Conservation (phyloP, 1,140 invertebrate genomes). For the Procambarus clarkii region DNA sequence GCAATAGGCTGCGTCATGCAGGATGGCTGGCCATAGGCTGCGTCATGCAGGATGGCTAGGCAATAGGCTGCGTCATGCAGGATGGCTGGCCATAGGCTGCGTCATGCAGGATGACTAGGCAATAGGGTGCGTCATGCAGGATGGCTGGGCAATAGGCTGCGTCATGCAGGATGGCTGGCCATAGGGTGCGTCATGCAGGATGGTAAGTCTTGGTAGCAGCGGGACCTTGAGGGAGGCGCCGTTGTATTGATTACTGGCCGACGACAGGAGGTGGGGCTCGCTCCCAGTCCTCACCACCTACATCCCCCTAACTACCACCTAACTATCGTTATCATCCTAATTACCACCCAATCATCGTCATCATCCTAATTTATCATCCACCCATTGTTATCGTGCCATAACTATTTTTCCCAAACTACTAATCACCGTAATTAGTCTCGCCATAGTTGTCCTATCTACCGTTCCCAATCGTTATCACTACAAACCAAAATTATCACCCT, state of each 20-base stretch:
- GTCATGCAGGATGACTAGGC: background rate
- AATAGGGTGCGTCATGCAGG: background rate
- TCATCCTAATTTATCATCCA: background rate
- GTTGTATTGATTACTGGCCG: constrained; percentile 36
- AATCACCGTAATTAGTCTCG: background rate
- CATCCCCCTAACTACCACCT: background rate
- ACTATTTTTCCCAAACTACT: background rate
- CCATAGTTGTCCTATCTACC: background rate
- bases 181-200: background rate
- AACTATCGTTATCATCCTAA: background rate
- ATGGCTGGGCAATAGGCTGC: background rate
- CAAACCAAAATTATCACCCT: background rate
- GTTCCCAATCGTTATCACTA: no score
- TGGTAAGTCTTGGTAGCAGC: background rate
- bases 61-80: background rate
- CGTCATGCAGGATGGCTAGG: background rate
- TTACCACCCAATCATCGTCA: background rate
- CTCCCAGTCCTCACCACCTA: constrained; percentile 1
- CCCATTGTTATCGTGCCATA: background rate
- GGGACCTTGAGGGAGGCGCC: constrained; percentile 26
- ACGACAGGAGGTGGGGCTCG: constrained; percentile 1
- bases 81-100: no score
- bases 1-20: background rate
- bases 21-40: no score
- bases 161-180: background rate